Base-by-base conservation (phyloP, 2,888 invertebrate species). In the Thymelicus lineola region DNA sequence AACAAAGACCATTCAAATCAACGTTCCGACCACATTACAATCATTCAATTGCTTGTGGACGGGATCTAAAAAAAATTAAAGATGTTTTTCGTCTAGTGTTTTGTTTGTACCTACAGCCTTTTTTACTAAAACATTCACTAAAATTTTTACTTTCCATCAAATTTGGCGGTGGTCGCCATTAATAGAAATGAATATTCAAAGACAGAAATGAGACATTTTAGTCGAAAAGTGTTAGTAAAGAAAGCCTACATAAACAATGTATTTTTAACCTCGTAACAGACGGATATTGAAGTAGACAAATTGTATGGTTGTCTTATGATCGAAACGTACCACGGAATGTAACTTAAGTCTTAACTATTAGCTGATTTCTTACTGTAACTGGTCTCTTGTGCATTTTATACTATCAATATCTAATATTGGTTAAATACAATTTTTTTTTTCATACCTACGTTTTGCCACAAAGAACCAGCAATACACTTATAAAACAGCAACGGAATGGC, bases 1-100 rank as follows among this genome's bases (percentile, higher is more conserved):
- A 80, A 79, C 76, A 78, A 58, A 62, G 36, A 46, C 36, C 57
- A 36, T 42, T 48, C 55, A 50, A 61, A 57, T 46, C 14, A 38
- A 38, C 48, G 6, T 59, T 58, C 48, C 17, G 68, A 62, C 61
- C 55, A 15, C 15, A 46, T 12, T 14, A 42, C 67, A 6, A 66
- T 14, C 48, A 66, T 55, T n/a, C 9, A 50, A 62, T 50, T 58
- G 58, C 57, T 57, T 38, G 67, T 61, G 67, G 67, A 67, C 67
- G 67, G 67, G 60, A 55, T 67, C 61, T 1, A 45, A 61, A 67
- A 67, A 20, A 67, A 61, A 38, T 42, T 35, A 28, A 45, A 53
- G 7, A 53, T 20, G 42, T 53, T 17, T 42, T 38, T 42, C 15
- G 42, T 17, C 14, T 35, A 55, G 55, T 14, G 14, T 36, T 12